These are phyloP conservation scores for Sebastes matsubarae DNA, from an alignment of 2,797 vertebrate species.

Conservation along the genomic window DNA sequence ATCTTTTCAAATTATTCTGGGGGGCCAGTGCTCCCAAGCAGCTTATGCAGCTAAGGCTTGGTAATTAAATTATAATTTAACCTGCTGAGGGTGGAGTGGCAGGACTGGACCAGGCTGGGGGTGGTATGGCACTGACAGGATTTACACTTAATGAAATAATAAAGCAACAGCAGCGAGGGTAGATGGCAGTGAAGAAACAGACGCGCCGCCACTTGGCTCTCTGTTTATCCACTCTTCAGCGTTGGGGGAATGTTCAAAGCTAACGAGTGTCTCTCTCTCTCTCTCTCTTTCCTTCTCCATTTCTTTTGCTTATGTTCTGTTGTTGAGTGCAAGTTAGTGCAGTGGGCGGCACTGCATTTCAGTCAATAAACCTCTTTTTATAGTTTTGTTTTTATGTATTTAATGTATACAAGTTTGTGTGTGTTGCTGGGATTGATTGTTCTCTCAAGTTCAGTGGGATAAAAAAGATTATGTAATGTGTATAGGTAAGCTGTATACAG, in stretches of 20 bases:
- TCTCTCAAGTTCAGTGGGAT: not conserved
- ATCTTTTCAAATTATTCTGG: constrained; percentile 98
- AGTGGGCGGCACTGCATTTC: constrained; percentile 17
- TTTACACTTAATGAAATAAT: constrained; percentile 99
- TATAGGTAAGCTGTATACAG: not conserved
- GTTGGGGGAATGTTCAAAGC: constrained; percentile 54
- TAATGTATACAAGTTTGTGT: not conserved
- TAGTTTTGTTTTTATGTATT: constrained; percentile 18
- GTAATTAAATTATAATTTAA: constrained; percentile 99
- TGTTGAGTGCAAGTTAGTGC: constrained; percentile 26
- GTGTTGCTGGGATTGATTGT: not conserved
- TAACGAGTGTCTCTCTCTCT: constrained; percentile 37
- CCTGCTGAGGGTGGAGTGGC: constrained; percentile 91
- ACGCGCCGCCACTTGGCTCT: constrained; percentile 50
- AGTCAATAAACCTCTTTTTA: constrained; percentile 30
- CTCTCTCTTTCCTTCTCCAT: not conserved
- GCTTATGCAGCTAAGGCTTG: constrained; percentile 96
- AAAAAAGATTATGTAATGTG: not conserved
- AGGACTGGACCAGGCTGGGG: constrained; percentile 87
- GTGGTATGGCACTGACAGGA: constrained; percentile 86
- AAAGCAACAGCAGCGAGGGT: constrained; percentile 87
- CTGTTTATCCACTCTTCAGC: constrained; percentile 63
- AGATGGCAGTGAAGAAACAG: constrained; percentile 77
- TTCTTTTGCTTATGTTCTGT: constrained; percentile 31
- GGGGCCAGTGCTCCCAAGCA: constrained; percentile 93